Base-by-base conservation (phyloP, 2,113 vertebrate genomes). In the Melanocharis versteri region DNA sequence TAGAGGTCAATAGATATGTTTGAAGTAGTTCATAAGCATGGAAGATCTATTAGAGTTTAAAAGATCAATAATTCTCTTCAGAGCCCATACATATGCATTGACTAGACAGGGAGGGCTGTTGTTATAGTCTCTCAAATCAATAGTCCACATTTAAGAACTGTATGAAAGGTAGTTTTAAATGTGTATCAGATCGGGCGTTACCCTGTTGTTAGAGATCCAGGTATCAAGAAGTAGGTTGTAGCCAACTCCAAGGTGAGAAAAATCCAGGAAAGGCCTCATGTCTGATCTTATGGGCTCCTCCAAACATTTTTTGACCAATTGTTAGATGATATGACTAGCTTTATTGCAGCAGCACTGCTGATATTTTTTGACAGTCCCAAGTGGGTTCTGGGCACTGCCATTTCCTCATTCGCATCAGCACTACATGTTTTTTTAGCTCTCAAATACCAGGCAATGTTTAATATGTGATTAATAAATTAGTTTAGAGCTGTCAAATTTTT, bases 11-110 rank as follows among this genome's bases (percentile, higher is more conserved):
- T 86, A 96, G 69, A 79, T 71, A 58, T 56, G 79, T 84, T 91
- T 71, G 61, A 83, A 96, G 96, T 42, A 75, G 76, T 92, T 90
- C 81, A 95, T 73, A 92, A 95, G 69, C 78, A 86, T 94, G 87
- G 26, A 88, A 94, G 83, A 89, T 93, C 54, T 89, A 79, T 94
- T 92, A 87, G 58, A 90, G 60, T 91, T 94, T 94, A 84, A 75
- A 80, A 13, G 78, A 85, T 95, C 92, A 88, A 88, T 95, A 96
- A 75, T 75, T 92, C 88, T 95, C 71, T 93, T 76, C 60, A 64
- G 76, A 90, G 23, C 17, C 61, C 40, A 97, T 86, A 89, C 54
- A 87, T 96, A 97, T 83, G 53, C 85, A 71, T 72, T 6, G 39
- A 66, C 77, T 83, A 53, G 69, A 54, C 69, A 71, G 24, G 33